Base-by-base conservation (phyloP, 2,797 vertebrate genomes). In the Danio tinwini region DNA sequence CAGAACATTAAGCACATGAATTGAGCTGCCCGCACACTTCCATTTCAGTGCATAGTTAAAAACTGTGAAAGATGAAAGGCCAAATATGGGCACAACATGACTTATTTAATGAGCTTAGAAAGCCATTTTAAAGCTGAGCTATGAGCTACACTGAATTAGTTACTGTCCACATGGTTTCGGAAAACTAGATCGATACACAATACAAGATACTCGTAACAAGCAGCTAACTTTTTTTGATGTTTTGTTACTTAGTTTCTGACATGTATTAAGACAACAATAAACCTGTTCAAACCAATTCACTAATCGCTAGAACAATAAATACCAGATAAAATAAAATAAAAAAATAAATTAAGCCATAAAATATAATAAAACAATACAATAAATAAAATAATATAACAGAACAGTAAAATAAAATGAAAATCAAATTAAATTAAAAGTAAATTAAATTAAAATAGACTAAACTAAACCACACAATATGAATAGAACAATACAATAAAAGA, bases 1-100 rank as follows among this genome's bases (percentile, higher is more conserved):
- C 45, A 62, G 72, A 62, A 29, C 76, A 78, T 78, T 70, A 61
- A 78, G 17, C 76, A 78, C 64, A 70, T 77, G 75, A 21, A 77
- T 49, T 47, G 21, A 68, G 63, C 67, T 39, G 58, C 19, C 52
- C 5, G 0, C 6, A 16, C 40, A 58, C 42, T 58, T 68, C 5
- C 1, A 50, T 70, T 52, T 52, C 45, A 78, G 55, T 16, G n/a
- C 44, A 40, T 59, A 59, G 44, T 61, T 77, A 77, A 77, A 69
- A 69, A 69, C 4, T 3, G 47, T 44, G 5, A 44, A 56, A 59
- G 7, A 62, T 42, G 65, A 52, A 70, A 59, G 37, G 55, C 16
- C 5, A 76, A 76, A 67, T 74, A n/a, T 56, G 52, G 19, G 39
- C 37, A 55, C 52, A 16, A 56, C 11, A 56, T 45, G 40, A 37